Conservation (phyloP, 2,888 invertebrate species). For the Alloscopus bannaensis region DNA sequence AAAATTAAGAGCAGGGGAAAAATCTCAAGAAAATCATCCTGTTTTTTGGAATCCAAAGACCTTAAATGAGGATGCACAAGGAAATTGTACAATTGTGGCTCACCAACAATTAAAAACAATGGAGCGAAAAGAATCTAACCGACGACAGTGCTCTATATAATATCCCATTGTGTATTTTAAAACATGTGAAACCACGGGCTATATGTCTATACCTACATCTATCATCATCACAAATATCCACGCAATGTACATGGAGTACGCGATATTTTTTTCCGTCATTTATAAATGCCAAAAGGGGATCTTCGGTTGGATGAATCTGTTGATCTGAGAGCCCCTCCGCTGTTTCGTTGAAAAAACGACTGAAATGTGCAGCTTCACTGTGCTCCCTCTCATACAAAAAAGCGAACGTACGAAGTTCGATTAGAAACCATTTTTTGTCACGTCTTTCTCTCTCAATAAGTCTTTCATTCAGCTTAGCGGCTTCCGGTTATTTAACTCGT, state of each 20-base stretch:
- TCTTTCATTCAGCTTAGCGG: conserved; percentile 60
- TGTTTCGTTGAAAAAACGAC: conserved; percentile 29
- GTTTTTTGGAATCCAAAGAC: background rate
- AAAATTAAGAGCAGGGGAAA: no score
- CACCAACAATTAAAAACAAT: conserved; percentile 22
- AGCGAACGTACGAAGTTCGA: conserved; percentile 51
- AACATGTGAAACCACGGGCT: background rate
- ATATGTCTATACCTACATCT: no score
- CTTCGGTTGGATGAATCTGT: conserved; percentile 59
- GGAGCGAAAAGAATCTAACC: conserved; percentile 22
- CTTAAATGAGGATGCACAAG: no score
- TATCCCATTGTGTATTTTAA: background rate
- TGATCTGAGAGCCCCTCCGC: conserved; percentile 51
- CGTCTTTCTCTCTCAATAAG: conserved; percentile 56
- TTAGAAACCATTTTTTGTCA: conserved; percentile 58
- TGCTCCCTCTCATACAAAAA: conserved; percentile 35
- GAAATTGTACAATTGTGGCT: conserved; percentile 18
- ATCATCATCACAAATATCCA: no score
- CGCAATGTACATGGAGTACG: conserved; percentile 32
- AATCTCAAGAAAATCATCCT: background rate
- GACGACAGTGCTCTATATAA: no score
- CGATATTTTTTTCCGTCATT: conserved; percentile 59
- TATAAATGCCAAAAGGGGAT: conserved; percentile 62
- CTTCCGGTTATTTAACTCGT: conserved; percentile 64
- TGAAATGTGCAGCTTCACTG: conserved; percentile 43